These are phyloP conservation scores for Phyllostomus hastatus DNA, from an alignment of 2,113 vertebrate species.

Conservation along the genomic window DNA sequence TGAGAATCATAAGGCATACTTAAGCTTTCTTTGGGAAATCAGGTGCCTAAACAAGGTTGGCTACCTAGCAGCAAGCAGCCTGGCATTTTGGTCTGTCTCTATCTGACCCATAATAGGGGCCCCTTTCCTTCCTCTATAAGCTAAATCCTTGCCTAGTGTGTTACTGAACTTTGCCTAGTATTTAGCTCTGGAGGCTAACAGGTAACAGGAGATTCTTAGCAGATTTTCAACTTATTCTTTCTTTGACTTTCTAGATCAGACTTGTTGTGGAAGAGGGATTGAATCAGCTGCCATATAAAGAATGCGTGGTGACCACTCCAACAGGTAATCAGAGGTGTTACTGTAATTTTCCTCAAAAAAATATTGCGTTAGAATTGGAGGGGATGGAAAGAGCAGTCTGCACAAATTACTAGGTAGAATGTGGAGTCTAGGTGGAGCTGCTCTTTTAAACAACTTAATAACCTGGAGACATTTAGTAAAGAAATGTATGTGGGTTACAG, in stretches of 20 bases:
- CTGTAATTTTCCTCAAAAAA: constrained; percentile 29
- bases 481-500: constrained; percentile 47
- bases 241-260: constrained; percentile 88
- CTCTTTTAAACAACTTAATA: constrained; percentile 43
- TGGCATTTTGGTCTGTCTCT: not conserved
- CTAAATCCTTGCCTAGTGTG: not conserved
- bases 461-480: constrained; percentile 25
- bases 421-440: not conserved
- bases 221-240: constrained; percentile 11
- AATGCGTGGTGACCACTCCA: constrained; percentile 97
- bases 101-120: not conserved
- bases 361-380: not conserved
- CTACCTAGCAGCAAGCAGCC: constrained; percentile 9
- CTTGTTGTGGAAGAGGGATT: constrained; percentile 98
- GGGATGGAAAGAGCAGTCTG: not conserved
- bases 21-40: not conserved
- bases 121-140: not conserved
- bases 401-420: constrained; percentile 37
- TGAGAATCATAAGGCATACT: not conserved
- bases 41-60: not conserved
- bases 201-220: not conserved
- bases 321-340: constrained; percentile 83
- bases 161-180: not conserved
- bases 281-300: constrained; percentile 96
- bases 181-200: not conserved